Percentiles rank a stretch among this genome's conserved stretches.
Evolutionary conservation across 2,888 invertebrate species (phyloP).

Genomic region (Pollenia labialis): DNA sequence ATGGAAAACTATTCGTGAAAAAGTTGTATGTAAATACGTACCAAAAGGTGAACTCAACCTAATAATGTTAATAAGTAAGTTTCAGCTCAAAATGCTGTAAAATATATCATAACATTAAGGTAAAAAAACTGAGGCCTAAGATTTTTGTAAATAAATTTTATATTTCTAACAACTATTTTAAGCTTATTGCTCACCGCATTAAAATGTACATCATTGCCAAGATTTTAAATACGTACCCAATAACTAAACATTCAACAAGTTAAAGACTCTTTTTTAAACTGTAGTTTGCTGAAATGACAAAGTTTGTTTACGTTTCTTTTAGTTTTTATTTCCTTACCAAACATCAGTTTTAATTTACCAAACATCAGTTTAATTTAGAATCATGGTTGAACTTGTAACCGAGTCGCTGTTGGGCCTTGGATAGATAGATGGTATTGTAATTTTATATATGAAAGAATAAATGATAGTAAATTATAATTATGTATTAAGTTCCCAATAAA

Average conservation of each 20-base stretch:
- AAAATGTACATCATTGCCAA: slow-evolving; percentile 27
- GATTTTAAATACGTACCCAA: slow-evolving; percentile 64
- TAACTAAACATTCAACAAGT: slow-evolving; percentile 59
- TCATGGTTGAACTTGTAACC: slow-evolving; percentile 35
- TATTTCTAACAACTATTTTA: slow-evolving; percentile 60
- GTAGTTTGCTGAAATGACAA: slow-evolving; percentile 70
- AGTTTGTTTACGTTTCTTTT: slow-evolving; percentile 67
- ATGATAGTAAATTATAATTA: slow-evolving; percentile 8
- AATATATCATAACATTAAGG: slow-evolving; percentile 55
- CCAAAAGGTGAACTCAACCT: slow-evolving; percentile 56
- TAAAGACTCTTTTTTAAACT: slow-evolving; percentile 25
- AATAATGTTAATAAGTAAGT: slow-evolving; percentile 37
- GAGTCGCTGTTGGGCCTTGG: slow-evolving; percentile 35
- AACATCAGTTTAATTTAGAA: slow-evolving; percentile 37
- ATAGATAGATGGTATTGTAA: neutral
- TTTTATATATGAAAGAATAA: slow-evolving; percentile 27
- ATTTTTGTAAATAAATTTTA: slow-evolving; percentile 49
- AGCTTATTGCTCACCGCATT: slow-evolving; percentile 64
- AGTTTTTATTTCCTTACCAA: slow-evolving; percentile 63
- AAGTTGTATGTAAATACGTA: slow-evolving; percentile 55
- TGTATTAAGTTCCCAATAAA: neutral
- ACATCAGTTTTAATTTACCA: slow-evolving; percentile 38
- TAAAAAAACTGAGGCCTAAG: slow-evolving; percentile 42
- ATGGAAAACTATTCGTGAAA: slow-evolving; percentile 27
- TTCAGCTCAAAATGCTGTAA: slow-evolving; percentile 68